Base-by-base conservation (phyloP, 2,113 vertebrate genomes). In the human (Homo sapiens) region DNA sequence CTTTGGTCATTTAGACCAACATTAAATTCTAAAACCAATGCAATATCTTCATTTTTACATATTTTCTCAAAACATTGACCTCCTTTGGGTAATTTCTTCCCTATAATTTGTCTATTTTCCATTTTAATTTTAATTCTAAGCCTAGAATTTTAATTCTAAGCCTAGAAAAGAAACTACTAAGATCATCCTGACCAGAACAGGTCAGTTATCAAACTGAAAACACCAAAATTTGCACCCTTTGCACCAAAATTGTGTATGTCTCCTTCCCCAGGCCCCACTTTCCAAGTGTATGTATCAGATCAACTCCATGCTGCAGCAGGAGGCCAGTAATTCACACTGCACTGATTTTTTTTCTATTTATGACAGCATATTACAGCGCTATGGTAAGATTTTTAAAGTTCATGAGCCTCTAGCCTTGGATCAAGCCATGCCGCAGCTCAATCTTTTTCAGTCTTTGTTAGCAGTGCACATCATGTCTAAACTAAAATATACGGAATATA, bases 381-480 rank as follows among this genome's bases (percentile, higher is more conserved):
- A 43, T 35, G 27, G 73, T 84, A 84, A 80, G 68, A 90, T 84
- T 92, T 96, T 95, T 75, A 79, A 52, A 94, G 89, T 89, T 93
- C 80, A 45, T 76, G 35, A 93, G 70, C 96, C 86, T 90, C 90
- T 84, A 90, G 93, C 68, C 76, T 92, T 96, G 72, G 55, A 93
- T 83, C 68, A 92, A 86, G 52, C 25, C 50, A 43, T 11, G 52
- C 14, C 38, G 27, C 38, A 75, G n/a, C 6, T 94, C 89, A 43
- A 35, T 89, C 90, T 83, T 97, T 93, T 86, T 83, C 78, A 78
- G 93, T 89, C 57, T 79, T 92, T 97, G 35, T 96, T 93, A 94
- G 57, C n/a, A 82, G 68, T 93, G 32, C 22, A 12, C 43, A 43
- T 22, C 91, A 64, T 68, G 59, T 72, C 72, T 82, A 95, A 82